Conservation (phyloP, 2,888 invertebrate species). For the Euclidia mi region DNA sequence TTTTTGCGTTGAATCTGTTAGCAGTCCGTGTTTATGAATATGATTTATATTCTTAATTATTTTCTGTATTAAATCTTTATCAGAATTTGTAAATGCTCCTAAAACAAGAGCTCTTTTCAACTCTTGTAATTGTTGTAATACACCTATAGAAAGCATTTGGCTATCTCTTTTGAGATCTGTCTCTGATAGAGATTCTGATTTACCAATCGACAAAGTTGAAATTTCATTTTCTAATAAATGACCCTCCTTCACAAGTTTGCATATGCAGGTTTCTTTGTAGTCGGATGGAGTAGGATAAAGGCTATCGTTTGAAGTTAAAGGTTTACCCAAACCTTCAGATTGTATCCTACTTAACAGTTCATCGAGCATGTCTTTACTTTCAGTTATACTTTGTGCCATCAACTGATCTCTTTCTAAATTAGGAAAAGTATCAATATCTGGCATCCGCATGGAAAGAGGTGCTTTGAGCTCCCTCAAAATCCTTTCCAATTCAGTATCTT, state of each 20-base stretch:
- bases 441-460: constrained; percentile 41
- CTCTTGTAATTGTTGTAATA: too few species aligned
- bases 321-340: constrained; percentile 19
- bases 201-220: neutral
- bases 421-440: constrained; percentile 51
- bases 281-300: constrained; percentile 21
- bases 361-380: constrained; percentile 55
- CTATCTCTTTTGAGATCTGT: too few species aligned
- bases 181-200: neutral
- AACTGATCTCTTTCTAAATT: constrained; percentile 22
- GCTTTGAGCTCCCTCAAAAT: constrained; percentile 54
- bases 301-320: constrained; percentile 25
- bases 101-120: too few species aligned
- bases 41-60: too few species aligned
- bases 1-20: too few species aligned
- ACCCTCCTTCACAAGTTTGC: constrained; percentile 53
- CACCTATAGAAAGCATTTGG: too few species aligned
- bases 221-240: constrained; percentile 12
- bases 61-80: too few species aligned
- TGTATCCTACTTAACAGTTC: constrained; percentile 52
- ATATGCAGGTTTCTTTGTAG: constrained; percentile 34
- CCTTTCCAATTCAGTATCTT: constrained; percentile 46
- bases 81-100: too few species aligned
- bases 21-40: too few species aligned
- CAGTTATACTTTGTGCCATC: constrained; percentile 37